Evolutionary conservation across 2,888 invertebrate genomes (phyloP).

Genomic region (Keiferia lycopersicella): DNA sequence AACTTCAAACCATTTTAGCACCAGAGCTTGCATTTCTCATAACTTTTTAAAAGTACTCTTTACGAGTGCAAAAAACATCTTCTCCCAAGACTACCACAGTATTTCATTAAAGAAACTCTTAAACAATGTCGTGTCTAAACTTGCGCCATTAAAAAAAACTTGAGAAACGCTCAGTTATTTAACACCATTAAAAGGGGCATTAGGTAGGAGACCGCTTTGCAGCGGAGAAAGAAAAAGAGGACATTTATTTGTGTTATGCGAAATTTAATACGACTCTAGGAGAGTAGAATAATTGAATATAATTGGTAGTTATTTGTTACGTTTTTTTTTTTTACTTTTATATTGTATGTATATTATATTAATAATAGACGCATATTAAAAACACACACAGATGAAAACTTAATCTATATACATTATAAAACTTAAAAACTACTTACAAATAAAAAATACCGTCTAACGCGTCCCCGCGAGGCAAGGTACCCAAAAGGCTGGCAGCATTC

Average conservation of each 20-base stretch:
- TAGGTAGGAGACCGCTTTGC: background rate
- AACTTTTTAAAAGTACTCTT: background rate
- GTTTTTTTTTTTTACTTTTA: no score
- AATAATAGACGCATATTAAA: no score
- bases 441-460: no score
- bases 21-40: background rate
- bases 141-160: constrained; percentile 10
- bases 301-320: no score
- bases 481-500: no score
- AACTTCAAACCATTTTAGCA: background rate
- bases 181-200: constrained; percentile 12
- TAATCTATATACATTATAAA: no score
- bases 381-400: no score
- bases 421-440: no score
- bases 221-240: background rate
- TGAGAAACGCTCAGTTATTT: constrained; percentile 8
- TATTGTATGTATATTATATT: no score
- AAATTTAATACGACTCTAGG: no score
- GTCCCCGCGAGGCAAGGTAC: no score
- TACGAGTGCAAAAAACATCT: background rate
- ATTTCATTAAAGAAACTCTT: constrained; percentile 6
- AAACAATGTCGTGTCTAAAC: constrained; percentile 3
- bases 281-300: no score
- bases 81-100: background rate
- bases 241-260: background rate